Evolutionary conservation across 1,140 invertebrate species (phyloP).

Genomic region (Liolophura sinensis): DNA sequence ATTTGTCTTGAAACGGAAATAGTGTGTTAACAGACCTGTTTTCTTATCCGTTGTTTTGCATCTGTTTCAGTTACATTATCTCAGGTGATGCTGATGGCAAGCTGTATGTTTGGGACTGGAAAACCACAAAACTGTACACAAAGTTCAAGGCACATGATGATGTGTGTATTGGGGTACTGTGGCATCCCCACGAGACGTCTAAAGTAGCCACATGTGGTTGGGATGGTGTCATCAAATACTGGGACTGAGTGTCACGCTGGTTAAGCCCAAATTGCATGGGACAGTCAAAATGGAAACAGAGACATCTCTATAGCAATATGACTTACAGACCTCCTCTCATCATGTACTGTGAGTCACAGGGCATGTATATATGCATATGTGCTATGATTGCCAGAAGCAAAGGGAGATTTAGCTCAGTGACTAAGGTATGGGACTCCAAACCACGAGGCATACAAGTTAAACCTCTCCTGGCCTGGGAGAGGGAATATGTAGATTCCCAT

Average conservation of each 20-base stretch:
- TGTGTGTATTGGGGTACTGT: conserved; percentile 91
- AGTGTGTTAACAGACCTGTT: background rate
- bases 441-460: too few species aligned
- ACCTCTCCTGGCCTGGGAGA: too few species aligned
- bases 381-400: too few species aligned
- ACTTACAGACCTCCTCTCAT: too few species aligned
- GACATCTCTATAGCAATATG: background rate
- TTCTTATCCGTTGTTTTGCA: conserved; percentile 12
- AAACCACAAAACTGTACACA: conserved; percentile 95
- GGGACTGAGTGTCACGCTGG: conserved; percentile 73
- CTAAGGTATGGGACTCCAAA: too few species aligned
- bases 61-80: conserved; percentile 83
- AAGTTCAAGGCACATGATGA: conserved; percentile 99
- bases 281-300: background rate
- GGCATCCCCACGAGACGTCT: conserved; percentile 99
- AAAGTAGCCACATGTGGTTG: conserved; percentile 95
- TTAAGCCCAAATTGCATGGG: too few species aligned
- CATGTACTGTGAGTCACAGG: too few species aligned
- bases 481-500: too few species aligned
- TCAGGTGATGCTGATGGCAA: conserved; percentile 99
- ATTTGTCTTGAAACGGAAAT: background rate
- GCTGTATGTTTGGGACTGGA: conserved; percentile 99
- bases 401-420: too few species aligned
- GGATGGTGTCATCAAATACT: conserved; percentile 98
- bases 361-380: too few species aligned